Percentiles rank a stretch among this genome's conserved stretches.
Conservation (phyloP, 2,113 vertebrate genomes). For the Carassius auratus region DNA sequence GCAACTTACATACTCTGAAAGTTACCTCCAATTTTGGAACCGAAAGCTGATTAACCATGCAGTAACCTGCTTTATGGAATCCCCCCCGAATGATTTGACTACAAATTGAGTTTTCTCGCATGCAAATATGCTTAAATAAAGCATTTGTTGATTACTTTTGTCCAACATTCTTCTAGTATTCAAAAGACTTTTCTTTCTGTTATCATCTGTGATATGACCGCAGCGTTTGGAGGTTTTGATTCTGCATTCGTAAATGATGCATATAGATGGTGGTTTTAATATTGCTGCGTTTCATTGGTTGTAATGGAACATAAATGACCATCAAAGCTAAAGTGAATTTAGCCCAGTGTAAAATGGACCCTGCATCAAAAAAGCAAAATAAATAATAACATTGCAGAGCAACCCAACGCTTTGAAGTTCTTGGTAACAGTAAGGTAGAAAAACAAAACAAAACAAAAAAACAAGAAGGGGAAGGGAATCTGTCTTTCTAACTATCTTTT, state of each 20-base stretch:
- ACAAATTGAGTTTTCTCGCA: neutral
- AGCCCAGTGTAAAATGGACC: slow-evolving; percentile 30
- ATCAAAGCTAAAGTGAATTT: slow-evolving; percentile 43
- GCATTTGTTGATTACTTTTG: slow-evolving; percentile 6
- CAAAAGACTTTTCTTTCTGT: neutral
- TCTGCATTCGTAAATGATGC: slow-evolving; percentile 53
- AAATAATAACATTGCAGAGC: slow-evolving; percentile 18
- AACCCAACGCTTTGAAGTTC: slow-evolving; percentile 44
- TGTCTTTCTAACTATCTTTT: neutral
- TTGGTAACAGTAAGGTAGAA: neutral
- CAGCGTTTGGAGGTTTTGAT: slow-evolving; percentile 53
- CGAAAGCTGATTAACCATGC: too few relatives aligned
- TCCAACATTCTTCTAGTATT: neutral
- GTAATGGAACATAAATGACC: slow-evolving; percentile 54
- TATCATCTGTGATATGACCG: neutral
- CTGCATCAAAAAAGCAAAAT: slow-evolving; percentile 35
- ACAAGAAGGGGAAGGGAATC: too few relatives aligned
- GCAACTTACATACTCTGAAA: too few relatives aligned
- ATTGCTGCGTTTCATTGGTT: slow-evolving; percentile 44
- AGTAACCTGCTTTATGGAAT: too few relatives aligned
- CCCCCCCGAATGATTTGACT: too few relatives aligned
- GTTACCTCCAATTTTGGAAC: too few relatives aligned
- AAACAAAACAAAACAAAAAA: too few relatives aligned
- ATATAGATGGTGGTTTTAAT: slow-evolving; percentile 58
- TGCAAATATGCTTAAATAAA: neutral